Evolutionary conservation across 2,888 invertebrate species (phyloP).

Genomic region (Serrognathus titanus): DNA sequence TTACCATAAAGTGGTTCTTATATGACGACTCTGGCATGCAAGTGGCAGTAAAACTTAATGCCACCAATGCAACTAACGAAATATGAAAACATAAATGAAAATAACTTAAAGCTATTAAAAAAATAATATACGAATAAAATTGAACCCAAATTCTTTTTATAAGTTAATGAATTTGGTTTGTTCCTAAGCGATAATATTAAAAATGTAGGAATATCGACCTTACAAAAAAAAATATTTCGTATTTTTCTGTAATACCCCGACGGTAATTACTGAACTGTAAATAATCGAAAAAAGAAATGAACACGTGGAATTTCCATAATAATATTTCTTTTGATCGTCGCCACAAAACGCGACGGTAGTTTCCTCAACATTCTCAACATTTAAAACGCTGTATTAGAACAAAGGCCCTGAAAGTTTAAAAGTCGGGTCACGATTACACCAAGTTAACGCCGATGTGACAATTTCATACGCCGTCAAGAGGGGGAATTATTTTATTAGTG

Average conservation of each 20-base stretch:
- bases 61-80: conserved; percentile 44
- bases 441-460: conserved; percentile 36
- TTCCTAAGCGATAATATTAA: too few species aligned
- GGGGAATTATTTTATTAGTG: conserved; percentile 43
- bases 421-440: conserved; percentile 35
- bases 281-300: neutral
- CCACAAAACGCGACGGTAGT: conserved; percentile 7
- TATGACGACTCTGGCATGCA: conserved; percentile 30
- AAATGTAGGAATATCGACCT: too few species aligned
- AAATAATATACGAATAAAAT: too few species aligned
- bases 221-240: too few species aligned
- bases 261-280: too few species aligned
- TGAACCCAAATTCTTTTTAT: too few species aligned
- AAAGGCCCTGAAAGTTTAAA: conserved; percentile 19
- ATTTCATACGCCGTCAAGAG: conserved; percentile 36
- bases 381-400: conserved; percentile 13
- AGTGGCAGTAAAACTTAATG: conserved; percentile 42
- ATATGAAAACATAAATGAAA: conserved; percentile 47
- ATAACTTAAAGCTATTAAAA: conserved; percentile 8
- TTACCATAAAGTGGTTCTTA: conserved; percentile 20
- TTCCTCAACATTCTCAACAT: conserved; percentile 10
- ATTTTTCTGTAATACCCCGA: too few species aligned
- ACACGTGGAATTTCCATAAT: conserved; percentile 22
- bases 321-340: conserved; percentile 18
- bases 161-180: too few species aligned